phyloP scores from a whole-genome alignment of 2,888 invertebrate species.

The Thereva unica region DNA sequence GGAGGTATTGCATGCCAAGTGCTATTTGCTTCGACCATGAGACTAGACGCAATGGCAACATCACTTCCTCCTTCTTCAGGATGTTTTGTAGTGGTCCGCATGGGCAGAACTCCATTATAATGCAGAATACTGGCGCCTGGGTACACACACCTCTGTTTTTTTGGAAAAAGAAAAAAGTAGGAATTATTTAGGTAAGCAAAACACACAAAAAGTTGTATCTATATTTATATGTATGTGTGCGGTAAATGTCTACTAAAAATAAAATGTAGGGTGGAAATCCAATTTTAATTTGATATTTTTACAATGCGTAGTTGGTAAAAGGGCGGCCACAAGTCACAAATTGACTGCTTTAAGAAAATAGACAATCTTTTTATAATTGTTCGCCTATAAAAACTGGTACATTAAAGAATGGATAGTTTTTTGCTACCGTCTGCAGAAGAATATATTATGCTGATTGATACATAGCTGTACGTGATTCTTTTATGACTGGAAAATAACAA shows the following conservation, averaged over 20 bases:
- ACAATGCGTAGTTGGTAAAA: no score
- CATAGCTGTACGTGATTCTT: no score
- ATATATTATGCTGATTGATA: no score
- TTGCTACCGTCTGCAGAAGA: no score
- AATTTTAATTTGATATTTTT: no score
- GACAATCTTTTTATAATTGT: no score
- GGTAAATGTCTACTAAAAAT: neutral
- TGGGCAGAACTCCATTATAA: slow-evolving; percentile 98
- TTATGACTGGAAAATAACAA: no score
- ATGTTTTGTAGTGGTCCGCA: slow-evolving; percentile 93
- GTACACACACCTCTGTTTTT: slow-evolving; percentile 85
- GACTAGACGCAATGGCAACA: slow-evolving; percentile 83
- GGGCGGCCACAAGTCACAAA: no score
- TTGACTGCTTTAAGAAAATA: no score
- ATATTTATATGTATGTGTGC: neutral
- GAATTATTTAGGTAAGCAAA: neutral
- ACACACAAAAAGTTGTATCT: slow-evolving; percentile 5
- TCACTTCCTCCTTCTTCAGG: slow-evolving; percentile 78
- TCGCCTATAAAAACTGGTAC: no score
- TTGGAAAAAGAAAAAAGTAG: slow-evolving; percentile 44
- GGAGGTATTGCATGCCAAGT: slow-evolving; percentile 94
- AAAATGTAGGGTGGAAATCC: no score
- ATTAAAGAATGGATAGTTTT: no score
- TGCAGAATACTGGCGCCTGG: slow-evolving; percentile 87
- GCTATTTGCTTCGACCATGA: slow-evolving; percentile 96